Conservation (phyloP, 2,113 vertebrate species). For the Paracanthobrama guichenoti region DNA sequence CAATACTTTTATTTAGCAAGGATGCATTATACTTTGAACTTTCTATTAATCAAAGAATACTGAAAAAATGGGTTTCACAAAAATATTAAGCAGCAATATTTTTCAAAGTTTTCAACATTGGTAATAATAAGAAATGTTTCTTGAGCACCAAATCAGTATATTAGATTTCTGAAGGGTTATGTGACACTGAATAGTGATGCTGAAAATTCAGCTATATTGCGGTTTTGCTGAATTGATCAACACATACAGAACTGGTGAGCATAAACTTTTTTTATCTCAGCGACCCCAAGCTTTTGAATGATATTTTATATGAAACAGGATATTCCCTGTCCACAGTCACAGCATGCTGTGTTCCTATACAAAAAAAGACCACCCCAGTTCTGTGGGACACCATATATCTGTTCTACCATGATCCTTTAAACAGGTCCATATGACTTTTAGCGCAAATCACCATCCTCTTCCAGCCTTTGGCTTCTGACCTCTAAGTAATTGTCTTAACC, state of each 20-base stretch:
- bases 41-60: too few species aligned
- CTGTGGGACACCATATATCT: not conserved
- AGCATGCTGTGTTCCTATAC: not conserved
- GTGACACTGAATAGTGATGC: not conserved
- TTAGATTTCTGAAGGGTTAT: not conserved
- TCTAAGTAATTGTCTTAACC: slow-evolving; percentile 46
- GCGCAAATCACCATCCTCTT: slow-evolving; percentile 20
- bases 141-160: not conserved
- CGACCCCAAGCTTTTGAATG: not conserved
- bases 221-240: not conserved
- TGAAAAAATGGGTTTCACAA: too few species aligned
- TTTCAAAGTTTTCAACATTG: not conserved
- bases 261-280: not conserved
- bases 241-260: not conserved
- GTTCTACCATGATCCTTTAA: slow-evolving; percentile 19
- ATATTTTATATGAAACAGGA: not conserved
- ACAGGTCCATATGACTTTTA: slow-evolving; percentile 30
- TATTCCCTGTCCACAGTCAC: not conserved
- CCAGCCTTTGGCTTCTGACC: slow-evolving; percentile 37
- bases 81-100: not conserved
- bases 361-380: slow-evolving; percentile 10
- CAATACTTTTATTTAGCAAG: not conserved
- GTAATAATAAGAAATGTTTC: not conserved
- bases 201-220: not conserved
- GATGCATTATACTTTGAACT: not conserved